Evolutionary conservation across 53 echinoderm and acorn worm species (phyloP).

Genomic region (Astropecten irregularis): DNA sequence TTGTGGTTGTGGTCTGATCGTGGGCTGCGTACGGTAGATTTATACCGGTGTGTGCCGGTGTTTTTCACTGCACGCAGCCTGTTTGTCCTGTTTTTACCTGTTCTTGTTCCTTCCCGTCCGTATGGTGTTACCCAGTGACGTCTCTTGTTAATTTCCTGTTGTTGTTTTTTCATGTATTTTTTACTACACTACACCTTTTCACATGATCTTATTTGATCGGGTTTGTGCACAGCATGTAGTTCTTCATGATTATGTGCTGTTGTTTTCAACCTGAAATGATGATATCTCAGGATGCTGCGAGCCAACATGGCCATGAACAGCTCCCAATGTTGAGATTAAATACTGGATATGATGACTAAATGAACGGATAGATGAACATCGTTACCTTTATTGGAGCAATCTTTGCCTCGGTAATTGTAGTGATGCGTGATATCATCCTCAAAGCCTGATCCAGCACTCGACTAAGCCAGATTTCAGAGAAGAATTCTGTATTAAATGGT

Average conservation of each 20-base stretch:
- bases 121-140: not conserved
- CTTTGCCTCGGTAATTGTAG: not conserved
- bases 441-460: conserved; percentile 39
- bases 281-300: conserved; percentile 99
- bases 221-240: conserved; percentile 7
- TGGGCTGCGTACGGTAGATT: not conserved
- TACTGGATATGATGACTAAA: conserved; percentile 84
- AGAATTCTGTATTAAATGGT: too few relatives aligned
- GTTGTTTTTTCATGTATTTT: not conserved
- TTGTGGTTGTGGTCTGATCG: not conserved
- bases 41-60: not conserved
- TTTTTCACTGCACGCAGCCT: not conserved
- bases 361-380: conserved; percentile 89
- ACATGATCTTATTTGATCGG: conserved; percentile 99
- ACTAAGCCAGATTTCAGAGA: too few relatives aligned
- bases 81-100: conserved; percentile 13
- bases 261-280: conserved; percentile 84
- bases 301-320: conserved; percentile 81
- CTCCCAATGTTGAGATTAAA: conserved; percentile 56
- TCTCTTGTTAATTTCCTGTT: not conserved
- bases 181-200: conserved; percentile 41
- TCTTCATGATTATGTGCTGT: not conserved
- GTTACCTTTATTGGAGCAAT: not conserved
- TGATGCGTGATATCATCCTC: conserved; percentile 23
- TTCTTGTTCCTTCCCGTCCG: conserved; percentile 8